These are phyloP conservation scores for Noctua fimbriata DNA, from an alignment of 2,888 invertebrate species.

Conservation along the genomic window DNA sequence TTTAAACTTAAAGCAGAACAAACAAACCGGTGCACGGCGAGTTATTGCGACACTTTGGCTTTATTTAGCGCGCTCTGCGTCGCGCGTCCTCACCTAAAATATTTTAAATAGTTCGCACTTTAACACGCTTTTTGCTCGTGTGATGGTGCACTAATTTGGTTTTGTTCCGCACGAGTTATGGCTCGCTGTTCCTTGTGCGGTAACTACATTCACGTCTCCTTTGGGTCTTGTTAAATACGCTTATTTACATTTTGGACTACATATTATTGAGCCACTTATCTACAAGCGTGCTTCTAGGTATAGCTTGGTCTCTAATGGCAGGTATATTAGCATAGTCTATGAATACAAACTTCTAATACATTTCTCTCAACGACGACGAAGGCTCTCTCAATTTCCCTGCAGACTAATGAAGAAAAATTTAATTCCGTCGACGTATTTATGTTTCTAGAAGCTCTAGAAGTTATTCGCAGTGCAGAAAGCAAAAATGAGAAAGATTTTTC, in stretches of 20 bases:
- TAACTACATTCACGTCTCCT: constrained; percentile 5
- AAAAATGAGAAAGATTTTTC: constrained; percentile 60
- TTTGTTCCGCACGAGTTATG: constrained; percentile 45
- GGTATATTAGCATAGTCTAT: constrained; percentile 58
- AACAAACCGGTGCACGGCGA: constrained; percentile 71
- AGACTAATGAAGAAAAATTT: constrained; percentile 57
- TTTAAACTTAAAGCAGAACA: constrained; percentile 72
- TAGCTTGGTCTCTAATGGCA: constrained; percentile 27
- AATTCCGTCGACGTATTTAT: constrained; percentile 55
- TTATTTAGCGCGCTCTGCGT: constrained; percentile 56
- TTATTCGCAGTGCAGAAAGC: constrained; percentile 32
- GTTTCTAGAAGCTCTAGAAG: constrained; percentile 38
- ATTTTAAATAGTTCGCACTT: constrained; percentile 62
- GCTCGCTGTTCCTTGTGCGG: constrained; percentile 20
- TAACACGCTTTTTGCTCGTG: constrained; percentile 48
- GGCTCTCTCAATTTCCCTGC: constrained; percentile 46
- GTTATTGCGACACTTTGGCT: constrained; percentile 70
- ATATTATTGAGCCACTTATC: constrained; percentile 35
- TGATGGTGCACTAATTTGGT: constrained; percentile 43
- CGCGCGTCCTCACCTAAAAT: constrained; percentile 52
- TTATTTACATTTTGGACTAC: constrained; percentile 7
- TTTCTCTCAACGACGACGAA: constrained; percentile 43
- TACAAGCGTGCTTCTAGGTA: constrained; percentile 6
- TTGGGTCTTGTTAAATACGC: constrained; percentile 7
- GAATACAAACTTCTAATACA: constrained; percentile 57